Evolutionary conservation across 2,797 vertebrate genomes (phyloP).

Genomic region (Choloepus didactylus): DNA sequence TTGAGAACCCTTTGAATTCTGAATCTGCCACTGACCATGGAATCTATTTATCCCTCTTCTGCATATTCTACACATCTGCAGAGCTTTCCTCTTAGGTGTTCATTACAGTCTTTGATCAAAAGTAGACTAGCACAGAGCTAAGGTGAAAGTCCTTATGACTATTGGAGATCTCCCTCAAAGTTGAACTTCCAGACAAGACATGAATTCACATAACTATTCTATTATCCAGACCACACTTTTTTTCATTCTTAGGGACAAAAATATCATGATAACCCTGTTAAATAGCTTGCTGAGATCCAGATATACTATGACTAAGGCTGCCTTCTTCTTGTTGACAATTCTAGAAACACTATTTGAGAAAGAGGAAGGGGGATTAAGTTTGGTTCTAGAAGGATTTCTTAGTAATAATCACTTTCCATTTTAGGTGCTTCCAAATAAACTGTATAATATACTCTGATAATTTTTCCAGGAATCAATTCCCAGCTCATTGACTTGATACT

Average conservation of each 20-base stretch:
- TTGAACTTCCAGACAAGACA: conserved; percentile 42
- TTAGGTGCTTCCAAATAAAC: conserved; percentile 41
- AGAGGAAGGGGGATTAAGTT: not conserved
- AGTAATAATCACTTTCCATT: conserved; percentile 47
- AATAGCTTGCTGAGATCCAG: conserved; percentile 43
- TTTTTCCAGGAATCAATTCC: conserved; percentile 23
- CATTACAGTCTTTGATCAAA: conserved; percentile 45
- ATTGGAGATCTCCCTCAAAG: not conserved
- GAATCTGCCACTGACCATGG: not conserved
- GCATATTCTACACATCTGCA: conserved; percentile 17
- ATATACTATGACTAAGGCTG: not conserved
- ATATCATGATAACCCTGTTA: not conserved
- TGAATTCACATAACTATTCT: conserved; percentile 16
- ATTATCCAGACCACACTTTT: conserved; percentile 24
- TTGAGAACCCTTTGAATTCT: conserved; percentile 9
- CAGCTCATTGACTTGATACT: not conserved
- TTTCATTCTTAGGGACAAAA: conserved; percentile 46
- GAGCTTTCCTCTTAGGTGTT: conserved; percentile 14
- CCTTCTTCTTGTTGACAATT: conserved; percentile 35
- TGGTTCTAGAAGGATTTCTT: conserved; percentile 56
- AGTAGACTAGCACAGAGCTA: not conserved
- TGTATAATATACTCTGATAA: not conserved
- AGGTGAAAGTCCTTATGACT: not conserved
- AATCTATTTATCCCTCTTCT: conserved; percentile 14
- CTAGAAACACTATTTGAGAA: conserved; percentile 35